Evolutionary conservation across 2,888 invertebrate species (phyloP).

Genomic region (Liposcelis brunnea): DNA sequence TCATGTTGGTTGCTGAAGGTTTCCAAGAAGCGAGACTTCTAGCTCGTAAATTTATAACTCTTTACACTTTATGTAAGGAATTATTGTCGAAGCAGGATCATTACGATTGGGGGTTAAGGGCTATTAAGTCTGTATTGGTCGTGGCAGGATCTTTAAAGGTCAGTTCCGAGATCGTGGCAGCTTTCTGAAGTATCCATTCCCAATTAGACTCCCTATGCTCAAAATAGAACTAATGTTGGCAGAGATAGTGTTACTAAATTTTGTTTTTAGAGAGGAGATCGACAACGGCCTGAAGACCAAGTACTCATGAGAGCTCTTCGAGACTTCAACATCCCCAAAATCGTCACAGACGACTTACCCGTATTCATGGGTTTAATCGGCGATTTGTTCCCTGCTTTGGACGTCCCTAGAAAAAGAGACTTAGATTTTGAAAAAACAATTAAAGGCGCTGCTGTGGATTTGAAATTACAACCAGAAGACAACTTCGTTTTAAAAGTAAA

Average conservation of each 20-base stretch:
- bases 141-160: conserved; percentile 84
- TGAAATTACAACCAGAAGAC: conserved; percentile 79
- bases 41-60: conserved; percentile 84
- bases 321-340: conserved; percentile 90
- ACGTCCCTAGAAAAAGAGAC: conserved; percentile 77
- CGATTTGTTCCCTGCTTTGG: conserved; percentile 80
- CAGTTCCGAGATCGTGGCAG: conserved; percentile 18
- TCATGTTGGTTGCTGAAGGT: conserved; percentile 92
- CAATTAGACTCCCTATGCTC: too few relatives aligned
- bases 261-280: conserved; percentile 46
- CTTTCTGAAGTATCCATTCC: conserved; percentile 9
- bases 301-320: conserved; percentile 83
- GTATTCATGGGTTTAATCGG: conserved; percentile 90
- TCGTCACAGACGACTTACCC: conserved; percentile 77
- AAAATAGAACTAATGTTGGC: too few relatives aligned
- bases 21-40: conserved; percentile 80
- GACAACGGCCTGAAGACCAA: conserved; percentile 71
- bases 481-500: conserved; percentile 64
- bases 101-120: conserved; percentile 91
- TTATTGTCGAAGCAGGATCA: conserved; percentile 88
- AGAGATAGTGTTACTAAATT: too few relatives aligned
- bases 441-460: conserved; percentile 56
- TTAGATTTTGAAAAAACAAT: conserved; percentile 67
- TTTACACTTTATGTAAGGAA: conserved; percentile 79
- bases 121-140: conserved; percentile 88